Conservation (phyloP, 2,888 invertebrate species). For the Leucoptera coffeella region DNA sequence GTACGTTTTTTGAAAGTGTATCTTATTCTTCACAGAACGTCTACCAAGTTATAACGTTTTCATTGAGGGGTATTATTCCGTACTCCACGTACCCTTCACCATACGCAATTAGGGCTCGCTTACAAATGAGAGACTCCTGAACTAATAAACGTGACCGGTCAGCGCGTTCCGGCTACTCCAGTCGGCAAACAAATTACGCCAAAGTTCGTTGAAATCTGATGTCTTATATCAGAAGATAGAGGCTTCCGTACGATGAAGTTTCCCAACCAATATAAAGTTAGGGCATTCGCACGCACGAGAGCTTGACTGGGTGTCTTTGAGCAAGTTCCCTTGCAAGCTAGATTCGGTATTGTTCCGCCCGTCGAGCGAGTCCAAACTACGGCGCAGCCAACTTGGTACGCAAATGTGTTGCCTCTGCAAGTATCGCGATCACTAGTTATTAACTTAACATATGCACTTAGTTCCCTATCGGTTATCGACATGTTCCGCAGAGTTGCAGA, state of each 20-base stretch:
- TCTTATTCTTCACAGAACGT: too few relatives aligned
- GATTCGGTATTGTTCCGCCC: slow-evolving; percentile 45
- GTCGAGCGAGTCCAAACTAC: slow-evolving; percentile 26
- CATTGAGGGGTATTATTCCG: too few relatives aligned
- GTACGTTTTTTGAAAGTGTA: too few relatives aligned
- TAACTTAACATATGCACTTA: slow-evolving; percentile 30
- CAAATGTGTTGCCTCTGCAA: slow-evolving; percentile 27
- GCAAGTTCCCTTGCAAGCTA: slow-evolving; percentile 46
- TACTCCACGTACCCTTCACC: too few relatives aligned
- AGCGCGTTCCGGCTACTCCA: too few relatives aligned
- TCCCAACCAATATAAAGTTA: slow-evolving; percentile 45
- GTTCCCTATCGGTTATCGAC: slow-evolving; percentile 23
- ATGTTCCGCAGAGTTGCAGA: slow-evolving; percentile 7
- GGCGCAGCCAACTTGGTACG: slow-evolving; percentile 11
- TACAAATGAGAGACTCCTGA: too few relatives aligned
- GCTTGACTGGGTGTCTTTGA: slow-evolving; percentile 25
- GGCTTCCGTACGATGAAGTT: slow-evolving; percentile 27
- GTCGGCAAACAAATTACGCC: slow-evolving; percentile 1
- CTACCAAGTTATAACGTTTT: too few relatives aligned
- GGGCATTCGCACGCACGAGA: slow-evolving; percentile 37
- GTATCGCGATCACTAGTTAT: slow-evolving; percentile 34
- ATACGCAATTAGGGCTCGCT: too few relatives aligned
- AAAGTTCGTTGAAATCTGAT: slow-evolving; percentile 5
- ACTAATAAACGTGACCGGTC: too few relatives aligned
- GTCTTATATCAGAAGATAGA: slow-evolving; percentile 15